phyloP scores from a whole-genome alignment of 1,140 invertebrate genomes.

The Amphibalanus amphitrite region DNA sequence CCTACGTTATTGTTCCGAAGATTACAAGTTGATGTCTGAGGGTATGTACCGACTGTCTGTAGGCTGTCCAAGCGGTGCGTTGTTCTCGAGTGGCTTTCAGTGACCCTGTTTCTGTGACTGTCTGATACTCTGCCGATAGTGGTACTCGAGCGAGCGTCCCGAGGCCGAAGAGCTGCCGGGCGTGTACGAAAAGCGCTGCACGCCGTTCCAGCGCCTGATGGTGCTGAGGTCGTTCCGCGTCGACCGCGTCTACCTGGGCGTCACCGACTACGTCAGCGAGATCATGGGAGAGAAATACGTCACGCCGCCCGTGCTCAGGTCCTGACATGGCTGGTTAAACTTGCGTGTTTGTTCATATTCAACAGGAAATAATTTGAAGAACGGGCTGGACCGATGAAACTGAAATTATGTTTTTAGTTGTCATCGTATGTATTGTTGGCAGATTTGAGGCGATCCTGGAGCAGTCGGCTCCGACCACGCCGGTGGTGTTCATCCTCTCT shows the following conservation, averaged over 20 bases:
- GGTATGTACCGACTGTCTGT: too few species aligned
- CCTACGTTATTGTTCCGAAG: too few species aligned
- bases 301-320: slow-evolving; percentile 57
- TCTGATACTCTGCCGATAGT: too few species aligned
- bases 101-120: too few species aligned
- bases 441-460: slow-evolving; percentile 63
- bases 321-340: too few species aligned
- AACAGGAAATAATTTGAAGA: too few species aligned
- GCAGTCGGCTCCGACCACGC: slow-evolving; percentile 55
- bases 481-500: slow-evolving; percentile 71
- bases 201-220: slow-evolving; percentile 65
- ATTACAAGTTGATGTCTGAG: too few species aligned
- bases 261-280: slow-evolving; percentile 57
- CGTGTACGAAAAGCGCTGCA: slow-evolving; percentile 43
- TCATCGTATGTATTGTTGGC: too few species aligned
- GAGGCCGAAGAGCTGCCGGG: not conserved
- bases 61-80: too few species aligned
- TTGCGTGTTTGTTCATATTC: too few species aligned
- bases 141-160: not conserved
- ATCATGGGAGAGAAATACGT: slow-evolving; percentile 71
- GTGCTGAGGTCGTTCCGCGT: slow-evolving; percentile 65
- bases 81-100: not conserved
- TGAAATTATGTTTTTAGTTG: too few species aligned
- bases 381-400: too few species aligned
- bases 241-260: slow-evolving; percentile 61